Evolutionary conservation across 2,888 invertebrate species (phyloP).

Genomic region (Fragum whitleyi): DNA sequence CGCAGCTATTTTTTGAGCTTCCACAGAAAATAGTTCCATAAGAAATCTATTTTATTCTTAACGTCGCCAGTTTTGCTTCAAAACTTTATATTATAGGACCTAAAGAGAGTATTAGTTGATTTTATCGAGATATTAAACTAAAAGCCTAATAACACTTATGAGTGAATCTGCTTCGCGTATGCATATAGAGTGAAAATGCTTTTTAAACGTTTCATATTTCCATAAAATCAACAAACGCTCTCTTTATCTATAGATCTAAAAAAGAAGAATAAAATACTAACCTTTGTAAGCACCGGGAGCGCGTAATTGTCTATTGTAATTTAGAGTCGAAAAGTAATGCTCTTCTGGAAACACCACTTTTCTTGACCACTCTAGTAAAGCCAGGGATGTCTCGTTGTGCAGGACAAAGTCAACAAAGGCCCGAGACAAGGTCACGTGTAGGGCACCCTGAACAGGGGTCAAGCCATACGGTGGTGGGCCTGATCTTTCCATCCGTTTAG

Average conservation of each 20-base stretch:
- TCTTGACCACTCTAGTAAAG: constrained; percentile 75
- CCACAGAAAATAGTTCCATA: no score
- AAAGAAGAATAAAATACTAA: constrained; percentile 34
- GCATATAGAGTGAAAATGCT: not conserved
- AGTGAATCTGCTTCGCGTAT: no score
- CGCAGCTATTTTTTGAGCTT: no score
- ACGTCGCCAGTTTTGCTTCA: no score
- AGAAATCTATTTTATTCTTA: no score
- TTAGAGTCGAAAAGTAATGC: constrained; percentile 78
- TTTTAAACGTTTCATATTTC: not conserved
- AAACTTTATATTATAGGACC: no score
- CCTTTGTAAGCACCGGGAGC: constrained; percentile 78
- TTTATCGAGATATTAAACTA: no score
- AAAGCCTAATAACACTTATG: no score
- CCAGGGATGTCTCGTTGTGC: constrained; percentile 65
- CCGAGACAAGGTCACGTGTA: constrained; percentile 73
- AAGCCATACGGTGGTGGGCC: constrained; percentile 60
- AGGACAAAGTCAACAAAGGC: constrained; percentile 77
- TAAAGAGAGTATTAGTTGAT: no score
- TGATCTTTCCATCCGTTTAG: constrained; percentile 37
- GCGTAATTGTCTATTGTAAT: constrained; percentile 74
- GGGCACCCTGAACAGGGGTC: constrained; percentile 71
- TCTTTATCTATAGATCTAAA: not conserved
- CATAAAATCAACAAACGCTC: not conserved
- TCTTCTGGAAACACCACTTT: constrained; percentile 79